Percentiles rank a stretch among this genome's conserved stretches.
Evolutionary conservation across 2,888 invertebrate species (phyloP).

Genomic region (Suillia variegata): DNA sequence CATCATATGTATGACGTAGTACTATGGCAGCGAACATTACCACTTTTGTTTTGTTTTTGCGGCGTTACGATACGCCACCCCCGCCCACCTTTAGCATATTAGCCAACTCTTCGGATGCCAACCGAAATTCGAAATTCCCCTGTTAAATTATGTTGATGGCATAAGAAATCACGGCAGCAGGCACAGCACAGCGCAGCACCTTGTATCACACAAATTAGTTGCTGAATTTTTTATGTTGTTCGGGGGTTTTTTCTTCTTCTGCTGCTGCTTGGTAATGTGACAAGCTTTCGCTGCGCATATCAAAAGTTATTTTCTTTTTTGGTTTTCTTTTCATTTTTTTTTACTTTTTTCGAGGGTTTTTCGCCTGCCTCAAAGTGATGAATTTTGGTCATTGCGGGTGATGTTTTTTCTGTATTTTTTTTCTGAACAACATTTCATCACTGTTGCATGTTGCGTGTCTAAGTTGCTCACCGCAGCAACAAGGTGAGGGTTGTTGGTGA

Average conservation of each 20-base stretch:
- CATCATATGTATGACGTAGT: slow-evolving; percentile 34
- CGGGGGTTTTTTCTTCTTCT: slow-evolving; percentile 10
- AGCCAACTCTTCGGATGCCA: not conserved
- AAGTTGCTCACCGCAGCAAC: too few species aligned
- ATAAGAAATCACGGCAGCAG: slow-evolving; percentile 33
- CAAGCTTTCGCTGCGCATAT: slow-evolving; percentile 11
- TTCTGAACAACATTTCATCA: too few species aligned
- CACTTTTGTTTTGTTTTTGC: too few species aligned
- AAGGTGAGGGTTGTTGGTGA: not conserved
- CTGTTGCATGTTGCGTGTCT: not conserved
- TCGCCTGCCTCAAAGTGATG: not conserved
- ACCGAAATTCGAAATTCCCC: slow-evolving; percentile 20
- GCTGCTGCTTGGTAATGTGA: slow-evolving; percentile 22
- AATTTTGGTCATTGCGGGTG: slow-evolving; percentile 1
- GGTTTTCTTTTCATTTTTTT: not conserved
- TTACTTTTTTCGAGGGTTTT: not conserved
- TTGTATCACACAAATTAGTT: slow-evolving; percentile 42
- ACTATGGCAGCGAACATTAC: not conserved
- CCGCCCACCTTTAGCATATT: too few species aligned
- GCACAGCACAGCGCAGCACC: too few species aligned
- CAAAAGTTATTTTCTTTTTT: not conserved
- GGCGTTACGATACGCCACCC: too few species aligned
- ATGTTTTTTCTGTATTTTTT: not conserved
- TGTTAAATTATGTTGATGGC: slow-evolving; percentile 33
- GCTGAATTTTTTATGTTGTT: slow-evolving; percentile 40